Conservation (phyloP, 2,888 invertebrate genomes). For the Pyrgus malvae region DNA sequence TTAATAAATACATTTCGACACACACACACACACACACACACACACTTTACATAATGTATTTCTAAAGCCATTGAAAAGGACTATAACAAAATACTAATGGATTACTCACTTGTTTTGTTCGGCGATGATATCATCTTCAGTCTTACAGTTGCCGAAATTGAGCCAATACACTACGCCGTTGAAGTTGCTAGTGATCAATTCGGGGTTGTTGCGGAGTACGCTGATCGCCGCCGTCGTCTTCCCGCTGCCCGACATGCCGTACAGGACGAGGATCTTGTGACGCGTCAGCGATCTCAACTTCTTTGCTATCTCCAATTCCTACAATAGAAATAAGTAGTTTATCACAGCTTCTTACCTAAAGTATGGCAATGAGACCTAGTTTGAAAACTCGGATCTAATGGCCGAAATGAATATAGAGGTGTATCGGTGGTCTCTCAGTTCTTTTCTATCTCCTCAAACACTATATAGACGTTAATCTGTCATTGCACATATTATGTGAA, state of each 20-base stretch:
- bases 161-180: constrained; percentile 82
- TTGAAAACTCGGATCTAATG: too few relatives aligned
- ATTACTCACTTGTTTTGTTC: constrained; percentile 69
- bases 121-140: constrained; percentile 70
- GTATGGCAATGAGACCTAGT: not conserved
- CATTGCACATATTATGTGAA: too few relatives aligned
- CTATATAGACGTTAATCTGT: too few relatives aligned
- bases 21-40: too few relatives aligned
- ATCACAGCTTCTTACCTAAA: too few relatives aligned
- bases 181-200: constrained; percentile 76
- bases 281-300: constrained; percentile 70
- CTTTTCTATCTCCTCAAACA: too few relatives aligned
- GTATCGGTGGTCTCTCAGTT: too few relatives aligned
- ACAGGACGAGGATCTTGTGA: constrained; percentile 83
- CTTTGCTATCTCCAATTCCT: constrained; percentile 76
- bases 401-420: too few relatives aligned
- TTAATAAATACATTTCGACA: too few relatives aligned
- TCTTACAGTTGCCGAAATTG: constrained; percentile 75
- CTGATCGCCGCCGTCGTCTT: constrained; percentile 86
- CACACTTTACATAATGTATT: too few relatives aligned
- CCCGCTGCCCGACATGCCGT: constrained; percentile 90
- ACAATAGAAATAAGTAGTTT: constrained; percentile 9
- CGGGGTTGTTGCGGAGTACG: constrained; percentile 76
- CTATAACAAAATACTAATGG: too few relatives aligned
- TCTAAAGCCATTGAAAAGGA: too few relatives aligned